These are phyloP conservation scores for Spermophilus dauricus DNA, from an alignment of 2,113 vertebrate species.

Conservation along the genomic window DNA sequence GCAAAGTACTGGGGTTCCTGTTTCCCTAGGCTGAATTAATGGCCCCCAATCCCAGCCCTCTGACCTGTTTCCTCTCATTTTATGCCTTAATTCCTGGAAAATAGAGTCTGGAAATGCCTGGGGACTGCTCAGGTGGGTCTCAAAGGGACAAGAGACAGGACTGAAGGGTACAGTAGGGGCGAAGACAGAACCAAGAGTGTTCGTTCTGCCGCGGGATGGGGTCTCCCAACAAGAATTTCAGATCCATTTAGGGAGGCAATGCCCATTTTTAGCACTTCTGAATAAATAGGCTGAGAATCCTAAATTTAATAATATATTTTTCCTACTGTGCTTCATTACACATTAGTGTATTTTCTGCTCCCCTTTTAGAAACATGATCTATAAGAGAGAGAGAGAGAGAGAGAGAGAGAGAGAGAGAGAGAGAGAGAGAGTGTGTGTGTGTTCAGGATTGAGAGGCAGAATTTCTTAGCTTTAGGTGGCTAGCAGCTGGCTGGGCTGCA, in stretches of 20 bases:
- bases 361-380: background rate
- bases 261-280: background rate
- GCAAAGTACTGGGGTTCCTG: conserved; percentile 1
- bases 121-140: background rate
- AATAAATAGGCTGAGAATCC: background rate
- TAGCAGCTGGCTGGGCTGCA: background rate
- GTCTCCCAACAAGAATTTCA: background rate
- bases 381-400: background rate
- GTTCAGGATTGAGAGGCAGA: background rate
- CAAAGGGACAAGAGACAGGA: background rate
- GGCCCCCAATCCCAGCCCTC: background rate
- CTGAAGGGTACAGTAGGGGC: background rate
- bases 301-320: background rate
- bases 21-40: background rate
- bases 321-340: background rate
- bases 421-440: background rate
- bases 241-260: background rate
- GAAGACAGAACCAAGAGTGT: background rate
- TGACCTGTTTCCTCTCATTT: background rate
- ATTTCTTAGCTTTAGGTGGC: background rate
- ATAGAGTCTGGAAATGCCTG: background rate
- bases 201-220: background rate
- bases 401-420: no score
- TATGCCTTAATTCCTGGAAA: background rate
- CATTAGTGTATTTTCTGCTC: background rate